Evolutionary conservation across 2,113 vertebrate species (phyloP).

Genomic region (Taurulus bubalis): DNA sequence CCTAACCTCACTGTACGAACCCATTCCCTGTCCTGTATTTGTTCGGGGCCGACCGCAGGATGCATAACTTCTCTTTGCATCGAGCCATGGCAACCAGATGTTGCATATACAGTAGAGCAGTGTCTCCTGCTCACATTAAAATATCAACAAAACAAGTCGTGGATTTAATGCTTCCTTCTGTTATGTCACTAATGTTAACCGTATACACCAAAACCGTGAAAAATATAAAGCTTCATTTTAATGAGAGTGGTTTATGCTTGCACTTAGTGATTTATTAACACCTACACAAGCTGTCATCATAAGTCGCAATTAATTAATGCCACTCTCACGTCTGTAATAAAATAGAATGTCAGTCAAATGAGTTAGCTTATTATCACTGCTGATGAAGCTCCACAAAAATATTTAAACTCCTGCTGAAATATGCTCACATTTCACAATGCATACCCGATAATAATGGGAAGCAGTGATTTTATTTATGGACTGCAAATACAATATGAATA

Average conservation of each 20-base stretch:
- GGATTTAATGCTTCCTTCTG: slow-evolving; percentile 31
- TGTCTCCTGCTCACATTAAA: slow-evolving; percentile 23
- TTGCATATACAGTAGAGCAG: slow-evolving; percentile 38
- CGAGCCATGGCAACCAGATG: slow-evolving; percentile 2
- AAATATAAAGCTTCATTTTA: slow-evolving; percentile 33
- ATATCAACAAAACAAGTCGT: slow-evolving; percentile 40
- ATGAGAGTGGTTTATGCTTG: slow-evolving; percentile 54
- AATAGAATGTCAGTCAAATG: slow-evolving; percentile 66
- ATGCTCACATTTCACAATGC: slow-evolving; percentile 28
- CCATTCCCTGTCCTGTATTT: slow-evolving; percentile 35
- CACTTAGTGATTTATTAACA: slow-evolving; percentile 53
- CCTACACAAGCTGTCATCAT: slow-evolving; percentile 54
- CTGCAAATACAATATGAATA: neutral
- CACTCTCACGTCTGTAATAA: slow-evolving; percentile 65
- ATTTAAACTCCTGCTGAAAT: slow-evolving; percentile 43
- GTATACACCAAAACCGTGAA: neutral
- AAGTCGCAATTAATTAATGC: slow-evolving; percentile 64
- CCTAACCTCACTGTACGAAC: slow-evolving; percentile 27
- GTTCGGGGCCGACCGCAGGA: slow-evolving; percentile 28
- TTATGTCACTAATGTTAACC: neutral
- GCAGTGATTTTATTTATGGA: neutral
- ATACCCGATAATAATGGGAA: neutral
- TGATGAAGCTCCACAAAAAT: slow-evolving; percentile 50
- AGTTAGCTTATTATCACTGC: slow-evolving; percentile 54
- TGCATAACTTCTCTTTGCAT: slow-evolving; percentile 23